These are phyloP conservation scores for Sardina pilchardus DNA, from an alignment of 2,113 vertebrate species.

Conservation along the genomic window DNA sequence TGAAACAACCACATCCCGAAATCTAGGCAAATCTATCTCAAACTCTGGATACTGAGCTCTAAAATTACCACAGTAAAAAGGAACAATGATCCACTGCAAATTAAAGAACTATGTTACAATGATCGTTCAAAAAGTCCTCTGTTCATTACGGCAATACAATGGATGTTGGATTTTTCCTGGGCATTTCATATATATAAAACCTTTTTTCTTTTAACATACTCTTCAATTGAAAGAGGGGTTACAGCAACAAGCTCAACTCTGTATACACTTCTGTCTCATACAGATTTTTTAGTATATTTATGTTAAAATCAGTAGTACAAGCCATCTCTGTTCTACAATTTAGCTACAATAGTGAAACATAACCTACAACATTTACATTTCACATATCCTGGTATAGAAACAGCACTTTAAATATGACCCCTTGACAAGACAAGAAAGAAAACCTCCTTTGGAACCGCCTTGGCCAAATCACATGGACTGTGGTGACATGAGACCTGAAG, in stretches of 20 bases:
- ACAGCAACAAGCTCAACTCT: slow-evolving; percentile 84
- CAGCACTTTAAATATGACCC: slow-evolving; percentile 79
- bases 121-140: slow-evolving; percentile 75
- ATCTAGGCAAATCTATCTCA: slow-evolving; percentile 79
- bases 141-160: slow-evolving; percentile 79
- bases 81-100: slow-evolving; percentile 86
- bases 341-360: slow-evolving; percentile 88
- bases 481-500: slow-evolving; percentile 4
- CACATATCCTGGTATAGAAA: slow-evolving; percentile 81
- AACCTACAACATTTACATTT: slow-evolving; percentile 86
- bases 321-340: slow-evolving; percentile 86
- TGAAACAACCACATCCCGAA: slow-evolving; percentile 79
- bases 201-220: slow-evolving; percentile 66
- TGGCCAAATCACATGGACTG: slow-evolving; percentile 28
- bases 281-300: slow-evolving; percentile 73
- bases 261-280: slow-evolving; percentile 70
- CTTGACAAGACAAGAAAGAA: slow-evolving; percentile 66
- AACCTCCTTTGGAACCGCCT: slow-evolving; percentile 49
- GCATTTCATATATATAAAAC: slow-evolving; percentile 71
- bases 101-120: slow-evolving; percentile 88
- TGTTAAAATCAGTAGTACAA: slow-evolving; percentile 91
- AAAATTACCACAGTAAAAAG: slow-evolving; percentile 91
- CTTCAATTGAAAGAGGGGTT: slow-evolving; percentile 77
- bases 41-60: slow-evolving; percentile 80
- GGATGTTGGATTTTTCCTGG: slow-evolving; percentile 73